Evolutionary conservation across 2,888 invertebrate genomes (phyloP), one percentile per base, ranked within the genome.

Genomic region (Oxyscelio sp.): DNA sequence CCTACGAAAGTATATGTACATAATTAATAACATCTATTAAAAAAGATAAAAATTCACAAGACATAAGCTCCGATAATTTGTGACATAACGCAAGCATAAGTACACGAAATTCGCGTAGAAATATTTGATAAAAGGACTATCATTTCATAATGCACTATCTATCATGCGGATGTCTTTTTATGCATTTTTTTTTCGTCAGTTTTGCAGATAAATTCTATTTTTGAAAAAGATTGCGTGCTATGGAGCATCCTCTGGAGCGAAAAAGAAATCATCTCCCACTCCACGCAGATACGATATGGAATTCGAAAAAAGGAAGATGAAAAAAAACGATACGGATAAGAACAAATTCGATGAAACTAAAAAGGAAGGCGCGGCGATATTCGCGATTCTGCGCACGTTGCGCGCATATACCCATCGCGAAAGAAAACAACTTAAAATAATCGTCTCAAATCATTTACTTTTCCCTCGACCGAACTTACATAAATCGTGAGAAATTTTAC

Each of bases 161-260:
- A 45, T 77, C 63, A 75, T 24, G 50, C 24, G 68, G 66, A 65
- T 66, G 66, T 82, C 68, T 70, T 66, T 81, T 45, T 82, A 77
- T 77, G 71, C 75, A 77, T 19, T 50, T 65, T 75, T 75, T 78
- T 82, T 82, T 81, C 54, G 73, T 79, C 65, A 77, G 71, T 85
- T 83, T 78, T 65, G 48, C 65, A 68, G 70, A 85, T 77, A 85
- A 73, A 85, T 83, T 83, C 79, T 77, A 71, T 79, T 85, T 83
- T 75, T 56, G 34, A 73, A 66, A 65, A 75, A 75, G 74, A 83
- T 77, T 80, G 73, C 66, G n/a, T n/a, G 13, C 50, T 45, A 52
- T 38, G 40, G 22, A 65, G 70, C 83, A 77, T 73, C 66, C 71
- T 70, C 50, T 66, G 22, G 56, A 82, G 61, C 52, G 56, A 73